A percentile compares a stretch with the other conserved stretches of the same genome.
Conservation (phyloP, 1,140 invertebrate genomes). For the Monochamus saltuarius region DNA sequence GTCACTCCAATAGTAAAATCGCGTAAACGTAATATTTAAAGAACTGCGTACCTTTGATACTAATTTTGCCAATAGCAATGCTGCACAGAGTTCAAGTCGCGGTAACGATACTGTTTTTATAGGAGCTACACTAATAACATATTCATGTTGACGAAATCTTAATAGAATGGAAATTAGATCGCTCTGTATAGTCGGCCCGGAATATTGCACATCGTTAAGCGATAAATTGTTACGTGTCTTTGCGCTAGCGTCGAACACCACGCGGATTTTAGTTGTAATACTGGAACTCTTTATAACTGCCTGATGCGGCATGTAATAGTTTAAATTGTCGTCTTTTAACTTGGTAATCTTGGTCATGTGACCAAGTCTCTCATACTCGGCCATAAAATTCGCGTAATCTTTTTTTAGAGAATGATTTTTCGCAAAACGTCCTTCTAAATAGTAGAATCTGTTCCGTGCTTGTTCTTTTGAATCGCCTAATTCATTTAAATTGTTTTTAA, state of each 20-base stretch:
- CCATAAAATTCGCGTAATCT: conserved; percentile 21
- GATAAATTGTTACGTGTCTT: conserved; percentile 33
- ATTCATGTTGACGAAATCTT: conserved; percentile 47
- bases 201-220: conserved; percentile 35
- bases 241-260: conserved; percentile 49
- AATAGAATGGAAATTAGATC: conserved; percentile 45
- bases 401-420: conserved; percentile 17
- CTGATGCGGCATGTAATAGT: conserved; percentile 51
- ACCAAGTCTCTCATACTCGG: conserved; percentile 16
- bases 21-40: too few species aligned
- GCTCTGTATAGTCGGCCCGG: conserved; percentile 36
- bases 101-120: conserved; percentile 39
- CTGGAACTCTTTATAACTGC: conserved; percentile 44
- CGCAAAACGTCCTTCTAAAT: conserved; percentile 10
- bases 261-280: conserved; percentile 43
- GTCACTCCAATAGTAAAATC: conserved; percentile 46
- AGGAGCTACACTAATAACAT: conserved; percentile 48
- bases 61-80: conserved; percentile 38
- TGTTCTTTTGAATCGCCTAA: conserved; percentile 4
- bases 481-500: conserved; percentile 6
- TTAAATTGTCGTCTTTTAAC: not conserved
- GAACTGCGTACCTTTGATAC: too few species aligned
- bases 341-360: conserved; percentile 17
- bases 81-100: conserved; percentile 42
- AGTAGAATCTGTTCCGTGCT: conserved; percentile 7